Evolutionary conservation across 2,797 vertebrate genomes (phyloP).

Genomic region (Gastrophryne carolinensis): DNA sequence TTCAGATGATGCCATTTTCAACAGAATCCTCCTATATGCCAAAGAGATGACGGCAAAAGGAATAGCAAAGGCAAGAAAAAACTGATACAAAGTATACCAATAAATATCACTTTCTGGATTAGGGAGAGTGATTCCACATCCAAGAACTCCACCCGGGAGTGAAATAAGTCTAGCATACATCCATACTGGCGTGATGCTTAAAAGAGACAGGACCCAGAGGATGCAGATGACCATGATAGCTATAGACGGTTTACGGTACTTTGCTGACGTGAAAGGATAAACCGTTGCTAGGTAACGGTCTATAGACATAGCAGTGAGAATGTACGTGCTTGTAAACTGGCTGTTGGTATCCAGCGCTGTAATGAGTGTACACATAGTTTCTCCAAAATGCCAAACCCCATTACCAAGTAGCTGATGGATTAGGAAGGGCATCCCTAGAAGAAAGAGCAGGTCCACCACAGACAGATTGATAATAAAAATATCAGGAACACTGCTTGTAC

Average conservation of each 20-base stretch:
- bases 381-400: conserved; percentile 54
- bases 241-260: conserved; percentile 49
- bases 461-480: conserved; percentile 58
- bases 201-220: conserved; percentile 54
- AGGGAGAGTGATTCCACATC: conserved; percentile 54
- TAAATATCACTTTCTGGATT: conserved; percentile 54
- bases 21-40: conserved; percentile 55
- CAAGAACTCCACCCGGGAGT: conserved; percentile 50
- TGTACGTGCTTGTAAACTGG: conserved; percentile 59
- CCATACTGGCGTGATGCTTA: conserved; percentile 57
- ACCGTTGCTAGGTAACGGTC: conserved; percentile 50
- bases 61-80: conserved; percentile 58
- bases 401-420: conserved; percentile 59
- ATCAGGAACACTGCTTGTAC: conserved; percentile 48
- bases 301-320: conserved; percentile 54
- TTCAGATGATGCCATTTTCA: conserved; percentile 52
- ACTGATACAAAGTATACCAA: conserved; percentile 56
- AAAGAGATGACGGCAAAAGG: conserved; percentile 55
- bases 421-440: conserved; percentile 57
- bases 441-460: conserved; percentile 57
- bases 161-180: conserved; percentile 56
- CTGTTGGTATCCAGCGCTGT: conserved; percentile 56
- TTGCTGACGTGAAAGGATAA: conserved; percentile 53
- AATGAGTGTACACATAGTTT: conserved; percentile 51
- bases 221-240: conserved; percentile 45